Conservation (phyloP, 2,888 invertebrate genomes). For the Dermolepida albohirtum region DNA sequence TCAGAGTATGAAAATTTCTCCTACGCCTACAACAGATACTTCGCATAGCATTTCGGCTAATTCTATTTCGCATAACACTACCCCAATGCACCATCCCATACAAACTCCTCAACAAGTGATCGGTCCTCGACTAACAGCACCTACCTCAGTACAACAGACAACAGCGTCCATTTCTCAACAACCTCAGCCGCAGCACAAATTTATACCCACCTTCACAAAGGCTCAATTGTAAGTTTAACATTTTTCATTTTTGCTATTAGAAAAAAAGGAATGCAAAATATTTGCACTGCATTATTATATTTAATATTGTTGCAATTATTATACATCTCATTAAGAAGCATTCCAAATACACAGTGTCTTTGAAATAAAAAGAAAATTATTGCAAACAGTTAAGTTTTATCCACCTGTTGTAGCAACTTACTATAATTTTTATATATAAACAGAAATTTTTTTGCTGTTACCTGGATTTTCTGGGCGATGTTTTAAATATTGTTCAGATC, state of each 20-base stretch:
- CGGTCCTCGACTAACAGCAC: conserved; percentile 33
- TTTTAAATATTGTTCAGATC: no score
- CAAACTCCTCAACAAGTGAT: conserved; percentile 16
- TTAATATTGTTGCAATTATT: no score
- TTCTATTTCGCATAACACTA: background rate
- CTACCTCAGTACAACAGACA: conserved; percentile 35
- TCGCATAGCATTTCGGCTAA: conserved; percentile 16
- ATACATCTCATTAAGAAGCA: no score
- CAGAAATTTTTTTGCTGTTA: no score
- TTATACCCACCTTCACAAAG: conserved; percentile 59
- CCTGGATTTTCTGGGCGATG: no score
- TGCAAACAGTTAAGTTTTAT: no score
- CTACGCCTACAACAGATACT: conserved; percentile 26
- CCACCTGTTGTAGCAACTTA: no score
- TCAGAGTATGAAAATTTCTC: conserved; percentile 35
- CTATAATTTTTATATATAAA: no score
- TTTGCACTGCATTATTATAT: no score
- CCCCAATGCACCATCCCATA: conserved; percentile 17
- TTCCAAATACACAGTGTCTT: no score
- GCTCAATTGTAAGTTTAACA: conserved; percentile 62
- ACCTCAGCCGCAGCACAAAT: conserved; percentile 52
- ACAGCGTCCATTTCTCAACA: conserved; percentile 46
- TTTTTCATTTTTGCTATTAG: background rate
- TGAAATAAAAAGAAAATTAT: no score
- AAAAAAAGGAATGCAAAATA: no score